These are phyloP conservation scores for Galbula dea DNA, from an alignment of 2,113 vertebrate genomes.

Conservation along the genomic window DNA sequence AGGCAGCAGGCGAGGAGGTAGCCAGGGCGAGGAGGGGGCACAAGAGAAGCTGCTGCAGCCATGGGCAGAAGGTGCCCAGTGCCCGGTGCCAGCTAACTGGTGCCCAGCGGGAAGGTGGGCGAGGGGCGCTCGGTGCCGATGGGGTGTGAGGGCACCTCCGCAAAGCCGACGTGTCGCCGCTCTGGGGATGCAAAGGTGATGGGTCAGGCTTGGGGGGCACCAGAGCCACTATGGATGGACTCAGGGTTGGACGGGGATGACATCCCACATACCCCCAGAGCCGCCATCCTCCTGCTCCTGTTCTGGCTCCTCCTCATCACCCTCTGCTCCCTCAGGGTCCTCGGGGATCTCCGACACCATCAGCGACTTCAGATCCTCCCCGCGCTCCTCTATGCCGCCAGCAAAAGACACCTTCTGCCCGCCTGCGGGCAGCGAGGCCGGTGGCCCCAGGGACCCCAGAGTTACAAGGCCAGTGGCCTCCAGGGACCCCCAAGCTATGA, in stretches of 20 bases:
- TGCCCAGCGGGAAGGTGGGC: slow-evolving; percentile 47
- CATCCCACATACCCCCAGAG: background rate
- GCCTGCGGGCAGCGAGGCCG: background rate
- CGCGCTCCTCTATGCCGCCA: slow-evolving; percentile 44
- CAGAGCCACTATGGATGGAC: background rate
- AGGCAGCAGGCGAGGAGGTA: background rate
- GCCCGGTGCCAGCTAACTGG: slow-evolving; percentile 35
- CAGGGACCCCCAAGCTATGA: background rate
- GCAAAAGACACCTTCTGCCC: slow-evolving; percentile 65
- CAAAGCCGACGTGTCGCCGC: slow-evolving; percentile 27
- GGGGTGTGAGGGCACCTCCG: slow-evolving; percentile 1
- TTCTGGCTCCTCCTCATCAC: background rate
- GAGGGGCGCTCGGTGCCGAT: slow-evolving; percentile 35
- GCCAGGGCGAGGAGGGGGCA: background rate
- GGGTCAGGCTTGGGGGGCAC: background rate
- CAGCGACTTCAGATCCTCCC: slow-evolving; percentile 10
- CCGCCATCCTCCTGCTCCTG: background rate
- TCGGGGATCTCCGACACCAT: slow-evolving; percentile 44
- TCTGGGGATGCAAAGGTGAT: background rate
- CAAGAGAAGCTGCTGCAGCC: background rate
- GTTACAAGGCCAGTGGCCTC: background rate
- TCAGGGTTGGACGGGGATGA: background rate
- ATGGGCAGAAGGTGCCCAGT: background rate
- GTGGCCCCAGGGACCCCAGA: background rate
- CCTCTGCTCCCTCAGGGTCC: slow-evolving; percentile 6